Conservation (phyloP, 2,113 vertebrate species). For the Nibea albiflora region DNA sequence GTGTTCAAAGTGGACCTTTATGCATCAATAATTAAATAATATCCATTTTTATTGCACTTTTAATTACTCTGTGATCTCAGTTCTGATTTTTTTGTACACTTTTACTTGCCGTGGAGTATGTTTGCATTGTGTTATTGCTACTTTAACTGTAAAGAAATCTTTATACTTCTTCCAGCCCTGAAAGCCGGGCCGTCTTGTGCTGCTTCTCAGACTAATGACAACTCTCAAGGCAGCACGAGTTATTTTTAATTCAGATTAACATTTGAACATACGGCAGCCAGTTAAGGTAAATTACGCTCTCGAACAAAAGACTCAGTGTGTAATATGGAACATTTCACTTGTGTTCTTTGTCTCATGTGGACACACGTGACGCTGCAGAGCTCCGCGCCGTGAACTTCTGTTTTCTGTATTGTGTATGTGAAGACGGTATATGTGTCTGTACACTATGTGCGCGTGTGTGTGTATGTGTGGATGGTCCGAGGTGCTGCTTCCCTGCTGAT, state of each 20-base stretch:
- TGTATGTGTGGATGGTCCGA: conserved; percentile 32
- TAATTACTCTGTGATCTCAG: neutral
- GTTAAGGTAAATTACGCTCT: conserved; percentile 6
- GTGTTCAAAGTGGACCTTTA: neutral
- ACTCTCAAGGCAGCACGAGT: neutral
- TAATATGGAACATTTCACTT: neutral
- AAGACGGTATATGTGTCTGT: neutral
- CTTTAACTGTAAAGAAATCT: neutral
- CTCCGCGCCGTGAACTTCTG: neutral
- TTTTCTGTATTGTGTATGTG: neutral
- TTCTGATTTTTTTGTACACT: neutral
- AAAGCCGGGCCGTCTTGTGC: neutral
- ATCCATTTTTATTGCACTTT: neutral
- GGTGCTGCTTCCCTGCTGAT: conserved; percentile 67
- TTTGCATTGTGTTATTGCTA: neutral
- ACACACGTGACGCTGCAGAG: conserved; percentile 1
- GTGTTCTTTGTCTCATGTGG: conserved; percentile 6
- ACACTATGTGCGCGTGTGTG: neutral
- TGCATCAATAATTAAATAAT: neutral
- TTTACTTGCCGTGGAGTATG: neutral
- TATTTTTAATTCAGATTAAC: conserved; percentile 4
- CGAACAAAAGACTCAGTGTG: neutral
- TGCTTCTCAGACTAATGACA: neutral
- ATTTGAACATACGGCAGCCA: neutral
- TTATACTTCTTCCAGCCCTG: neutral